These are phyloP conservation scores for Aricia artaxerxes DNA, from an alignment of 2,888 invertebrate genomes.

Conservation along the genomic window DNA sequence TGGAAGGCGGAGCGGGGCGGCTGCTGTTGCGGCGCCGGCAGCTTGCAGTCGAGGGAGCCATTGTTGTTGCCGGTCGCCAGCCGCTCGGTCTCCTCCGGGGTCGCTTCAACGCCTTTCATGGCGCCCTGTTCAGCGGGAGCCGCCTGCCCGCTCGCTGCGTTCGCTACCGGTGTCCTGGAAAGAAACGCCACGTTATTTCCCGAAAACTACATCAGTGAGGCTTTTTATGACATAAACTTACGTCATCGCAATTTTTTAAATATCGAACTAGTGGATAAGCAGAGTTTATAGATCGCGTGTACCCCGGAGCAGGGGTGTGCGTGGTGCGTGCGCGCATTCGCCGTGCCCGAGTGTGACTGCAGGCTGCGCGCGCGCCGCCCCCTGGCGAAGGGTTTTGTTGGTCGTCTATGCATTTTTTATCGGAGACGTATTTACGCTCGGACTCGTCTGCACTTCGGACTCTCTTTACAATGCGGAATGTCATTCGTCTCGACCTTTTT, in stretches of 20 bases:
- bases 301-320: constrained; percentile 44
- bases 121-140: constrained; percentile 63
- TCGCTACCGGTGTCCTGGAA: constrained; percentile 64
- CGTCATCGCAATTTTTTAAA: constrained; percentile 53
- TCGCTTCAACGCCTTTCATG: constrained; percentile 77
- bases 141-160: constrained; percentile 66
- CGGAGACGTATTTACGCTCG: constrained; percentile 69
- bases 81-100: constrained; percentile 75
- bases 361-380: constrained; percentile 58
- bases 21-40: constrained; percentile 82
- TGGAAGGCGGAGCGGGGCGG: constrained; percentile 86
- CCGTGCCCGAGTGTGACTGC: constrained; percentile 72
- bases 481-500: constrained; percentile 51
- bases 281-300: not conserved
- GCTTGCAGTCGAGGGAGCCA: constrained; percentile 88
- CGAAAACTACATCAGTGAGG: constrained; percentile 10
- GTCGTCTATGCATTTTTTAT: constrained; percentile 76
- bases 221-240: constrained; percentile 49
- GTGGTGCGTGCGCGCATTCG: constrained; percentile 78
- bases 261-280: not conserved
- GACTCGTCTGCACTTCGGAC: constrained; percentile 69
- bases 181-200: not conserved
- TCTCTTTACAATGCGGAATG: constrained; percentile 68
- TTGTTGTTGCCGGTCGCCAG: constrained; percentile 82
- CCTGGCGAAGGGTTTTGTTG: constrained; percentile 77